These are phyloP conservation scores for Cotesia typhae DNA, from an alignment of 1,140 invertebrate species.

Conservation along the genomic window DNA sequence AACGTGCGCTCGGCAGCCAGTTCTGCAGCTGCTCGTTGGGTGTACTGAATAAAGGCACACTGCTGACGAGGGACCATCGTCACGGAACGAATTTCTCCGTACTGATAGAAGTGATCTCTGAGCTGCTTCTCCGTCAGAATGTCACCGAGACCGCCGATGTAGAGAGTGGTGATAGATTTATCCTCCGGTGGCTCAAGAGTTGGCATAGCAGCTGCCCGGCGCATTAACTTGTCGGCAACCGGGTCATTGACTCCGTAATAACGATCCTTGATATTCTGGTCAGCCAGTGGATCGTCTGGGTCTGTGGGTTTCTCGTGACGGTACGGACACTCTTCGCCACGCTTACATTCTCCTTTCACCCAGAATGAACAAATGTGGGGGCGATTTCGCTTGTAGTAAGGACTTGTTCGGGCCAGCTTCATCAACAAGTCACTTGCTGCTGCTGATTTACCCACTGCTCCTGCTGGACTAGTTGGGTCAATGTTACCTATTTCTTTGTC, in stretches of 20 bases:
- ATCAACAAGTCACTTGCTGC: conserved; percentile 89
- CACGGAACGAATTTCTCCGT: conserved; percentile 96
- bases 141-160: conserved; percentile 93
- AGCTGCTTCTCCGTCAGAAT: conserved; percentile 90
- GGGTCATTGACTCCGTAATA: conserved; percentile 99
- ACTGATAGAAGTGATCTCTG: conserved; percentile 95
- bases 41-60: conserved; percentile 98
- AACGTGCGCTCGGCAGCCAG: conserved; percentile 95
- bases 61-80: conserved; percentile 93
- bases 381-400: conserved; percentile 98
- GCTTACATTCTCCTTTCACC: conserved; percentile 99
- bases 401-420: conserved; percentile 94
- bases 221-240: conserved; percentile 97
- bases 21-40: conserved; percentile 88
- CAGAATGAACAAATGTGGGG: conserved; percentile 99
- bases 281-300: conserved; percentile 97
- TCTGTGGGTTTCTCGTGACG: conserved; percentile 99
- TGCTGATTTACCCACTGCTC: conserved; percentile 75
- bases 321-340: conserved; percentile 99
- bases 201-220: conserved; percentile 92
- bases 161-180: conserved; percentile 94
- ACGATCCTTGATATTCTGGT: conserved; percentile 99
- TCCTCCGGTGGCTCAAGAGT: conserved; percentile 96
- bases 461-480: conserved; percentile 73
- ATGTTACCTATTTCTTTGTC: conserved; percentile 77